Evolutionary conservation across 2,113 vertebrate species (phyloP).

Genomic region (Hepsetus odoe): DNA sequence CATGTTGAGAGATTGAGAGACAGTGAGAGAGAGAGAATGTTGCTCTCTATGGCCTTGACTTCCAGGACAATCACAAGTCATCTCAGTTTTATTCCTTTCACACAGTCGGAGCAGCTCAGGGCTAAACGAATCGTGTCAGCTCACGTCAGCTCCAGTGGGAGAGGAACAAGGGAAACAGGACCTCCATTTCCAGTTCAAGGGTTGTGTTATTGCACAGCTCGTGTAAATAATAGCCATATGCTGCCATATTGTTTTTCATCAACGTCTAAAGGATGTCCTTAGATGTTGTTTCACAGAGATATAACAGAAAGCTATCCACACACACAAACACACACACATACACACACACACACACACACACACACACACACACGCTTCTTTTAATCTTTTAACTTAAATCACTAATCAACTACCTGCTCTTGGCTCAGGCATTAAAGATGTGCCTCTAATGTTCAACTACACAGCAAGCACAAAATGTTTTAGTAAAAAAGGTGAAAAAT

Average conservation of each 20-base stretch:
- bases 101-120: slow-evolving; percentile 33
- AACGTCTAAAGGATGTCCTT: slow-evolving; percentile 74
- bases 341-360: neutral
- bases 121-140: slow-evolving; percentile 45
- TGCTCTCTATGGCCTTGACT: slow-evolving; percentile 35
- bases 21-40: slow-evolving; percentile 5
- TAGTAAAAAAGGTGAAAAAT: too few species aligned
- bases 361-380: neutral
- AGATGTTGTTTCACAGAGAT: slow-evolving; percentile 78
- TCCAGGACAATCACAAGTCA: slow-evolving; percentile 27
- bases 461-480: slow-evolving; percentile 63
- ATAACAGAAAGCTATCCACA: slow-evolving; percentile 69
- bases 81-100: slow-evolving; percentile 40
- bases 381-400: slow-evolving; percentile 62
- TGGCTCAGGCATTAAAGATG: slow-evolving; percentile 76
- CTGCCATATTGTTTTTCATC: slow-evolving; percentile 60
- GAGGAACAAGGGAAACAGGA: slow-evolving; percentile 48
- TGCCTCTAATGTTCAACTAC: slow-evolving; percentile 59
- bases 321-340: neutral
- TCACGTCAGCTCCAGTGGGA: slow-evolving; percentile 42
- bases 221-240: slow-evolving; percentile 52
- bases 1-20: neutral
- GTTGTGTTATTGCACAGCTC: slow-evolving; percentile 56
- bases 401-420: slow-evolving; percentile 69
- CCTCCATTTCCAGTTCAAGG: slow-evolving; percentile 57